A percentile compares a stretch with the other conserved stretches of the same genome.
Evolutionary conservation across 2,113 vertebrate species (phyloP).

Genomic region (Centropus unirufus): DNA sequence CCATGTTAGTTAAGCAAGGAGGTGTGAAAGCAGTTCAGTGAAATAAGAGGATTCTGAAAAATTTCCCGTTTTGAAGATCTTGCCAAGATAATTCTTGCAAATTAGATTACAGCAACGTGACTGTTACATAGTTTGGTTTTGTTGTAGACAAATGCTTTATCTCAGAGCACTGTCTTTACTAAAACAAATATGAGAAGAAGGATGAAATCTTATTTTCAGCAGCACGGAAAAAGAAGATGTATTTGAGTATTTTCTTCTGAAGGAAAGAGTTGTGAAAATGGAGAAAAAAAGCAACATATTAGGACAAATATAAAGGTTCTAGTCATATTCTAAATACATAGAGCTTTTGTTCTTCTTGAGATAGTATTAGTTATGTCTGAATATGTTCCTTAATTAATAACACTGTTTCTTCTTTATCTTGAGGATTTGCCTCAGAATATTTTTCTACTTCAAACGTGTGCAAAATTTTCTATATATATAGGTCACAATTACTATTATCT

Average conservation of each 20-base stretch:
- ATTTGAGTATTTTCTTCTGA: background rate
- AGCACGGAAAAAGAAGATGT: background rate
- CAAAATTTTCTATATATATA: background rate
- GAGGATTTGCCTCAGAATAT: background rate
- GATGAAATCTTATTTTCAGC: background rate
- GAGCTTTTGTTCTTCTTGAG: background rate
- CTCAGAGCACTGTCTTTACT: background rate
- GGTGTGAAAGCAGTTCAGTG: background rate
- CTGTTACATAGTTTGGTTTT: background rate
- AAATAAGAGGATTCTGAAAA: background rate
- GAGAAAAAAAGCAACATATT: background rate
- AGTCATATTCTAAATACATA: background rate
- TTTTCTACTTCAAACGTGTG: background rate
- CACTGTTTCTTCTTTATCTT: background rate
- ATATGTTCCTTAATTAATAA: background rate
- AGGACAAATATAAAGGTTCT: background rate
- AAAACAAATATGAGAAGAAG: background rate
- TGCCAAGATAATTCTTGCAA: background rate
- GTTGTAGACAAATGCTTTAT: background rate
- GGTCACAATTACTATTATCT: background rate
- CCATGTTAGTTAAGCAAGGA: background rate
- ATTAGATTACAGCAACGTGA: background rate
- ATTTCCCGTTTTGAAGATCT: background rate
- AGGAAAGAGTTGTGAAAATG: background rate
- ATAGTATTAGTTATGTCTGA: background rate